Percentiles rank a stretch among this genome's conserved stretches.
Evolutionary conservation across 2,113 vertebrate species (phyloP).

Genomic region (Otis tarda): DNA sequence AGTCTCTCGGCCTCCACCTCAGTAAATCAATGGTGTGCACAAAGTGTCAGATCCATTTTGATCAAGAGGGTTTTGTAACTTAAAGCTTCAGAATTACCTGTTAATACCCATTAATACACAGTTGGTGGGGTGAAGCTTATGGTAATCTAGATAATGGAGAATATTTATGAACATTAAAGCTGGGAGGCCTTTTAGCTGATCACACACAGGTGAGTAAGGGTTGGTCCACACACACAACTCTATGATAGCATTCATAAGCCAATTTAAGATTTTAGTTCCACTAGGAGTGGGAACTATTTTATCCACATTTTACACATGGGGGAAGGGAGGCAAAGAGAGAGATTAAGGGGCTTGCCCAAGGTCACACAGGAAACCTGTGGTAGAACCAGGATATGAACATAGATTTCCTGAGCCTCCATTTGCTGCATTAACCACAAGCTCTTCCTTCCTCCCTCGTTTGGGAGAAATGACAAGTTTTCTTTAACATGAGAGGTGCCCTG

Average conservation of each 20-base stretch:
- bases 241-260: rapidly evolving
- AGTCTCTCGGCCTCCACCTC: neutral
- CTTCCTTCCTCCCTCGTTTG: conserved; percentile 53
- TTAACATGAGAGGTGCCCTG: neutral
- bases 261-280: neutral
- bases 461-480: conserved; percentile 47
- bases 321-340: neutral
- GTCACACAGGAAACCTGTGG: conserved; percentile 59
- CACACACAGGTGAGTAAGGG: neutral
- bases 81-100: neutral
- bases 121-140: neutral
- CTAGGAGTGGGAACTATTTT: neutral
- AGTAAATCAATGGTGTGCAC: neutral
- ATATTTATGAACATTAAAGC: neutral
- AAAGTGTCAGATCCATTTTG: neutral
- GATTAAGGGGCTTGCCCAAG: conserved; percentile 13
- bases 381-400: conserved; percentile 61
- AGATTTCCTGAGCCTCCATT: conserved; percentile 67
- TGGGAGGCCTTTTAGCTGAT: neutral
- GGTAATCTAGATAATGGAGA: neutral
- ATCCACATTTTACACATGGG: neutral
- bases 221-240: neutral
- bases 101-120: neutral
- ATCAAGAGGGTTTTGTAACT: neutral
- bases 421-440: conserved; percentile 36